Evolutionary conservation across 2,888 invertebrate genomes (phyloP).

Genomic region (Lasioglossum zephyrum): DNA sequence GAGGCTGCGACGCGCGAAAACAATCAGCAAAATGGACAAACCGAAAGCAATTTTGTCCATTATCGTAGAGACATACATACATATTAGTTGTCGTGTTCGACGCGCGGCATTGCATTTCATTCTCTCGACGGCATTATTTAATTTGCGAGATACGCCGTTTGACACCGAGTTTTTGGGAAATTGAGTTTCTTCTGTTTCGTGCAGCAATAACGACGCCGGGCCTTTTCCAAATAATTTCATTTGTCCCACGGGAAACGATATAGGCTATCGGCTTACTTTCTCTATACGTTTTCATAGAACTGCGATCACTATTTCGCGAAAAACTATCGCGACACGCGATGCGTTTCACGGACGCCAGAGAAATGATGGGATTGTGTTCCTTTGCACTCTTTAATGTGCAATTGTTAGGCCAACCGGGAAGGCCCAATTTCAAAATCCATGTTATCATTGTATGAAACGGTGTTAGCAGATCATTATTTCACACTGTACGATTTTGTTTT

Average conservation of each 20-base stretch:
- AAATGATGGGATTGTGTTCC: background rate
- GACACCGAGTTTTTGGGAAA: constrained; percentile 27
- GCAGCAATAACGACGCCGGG: background rate
- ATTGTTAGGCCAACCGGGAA: background rate
- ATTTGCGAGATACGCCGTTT: constrained; percentile 42
- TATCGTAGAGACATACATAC: constrained; percentile 36
- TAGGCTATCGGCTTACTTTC: background rate
- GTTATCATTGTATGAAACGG: background rate
- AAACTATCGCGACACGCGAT: background rate
- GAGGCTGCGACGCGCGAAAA: constrained; percentile 39
- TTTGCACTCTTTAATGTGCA: background rate
- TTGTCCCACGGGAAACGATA: background rate
- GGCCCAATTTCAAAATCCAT: background rate
- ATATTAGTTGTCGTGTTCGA: constrained; percentile 26
- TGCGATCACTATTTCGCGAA: background rate
- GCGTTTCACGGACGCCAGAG: constrained; percentile 5
- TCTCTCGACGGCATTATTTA: constrained; percentile 38
- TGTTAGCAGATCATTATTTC: background rate
- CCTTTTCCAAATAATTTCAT: background rate
- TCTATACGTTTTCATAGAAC: constrained; percentile 4
- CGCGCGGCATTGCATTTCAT: constrained; percentile 36
- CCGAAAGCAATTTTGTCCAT: constrained; percentile 52
- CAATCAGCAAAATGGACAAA: constrained; percentile 58
- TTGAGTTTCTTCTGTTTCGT: constrained; percentile 22
- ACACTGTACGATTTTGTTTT: background rate